These are phyloP conservation scores for Tenthredo scrophulariae DNA, from an alignment of 2,888 invertebrate genomes.

Conservation along the genomic window DNA sequence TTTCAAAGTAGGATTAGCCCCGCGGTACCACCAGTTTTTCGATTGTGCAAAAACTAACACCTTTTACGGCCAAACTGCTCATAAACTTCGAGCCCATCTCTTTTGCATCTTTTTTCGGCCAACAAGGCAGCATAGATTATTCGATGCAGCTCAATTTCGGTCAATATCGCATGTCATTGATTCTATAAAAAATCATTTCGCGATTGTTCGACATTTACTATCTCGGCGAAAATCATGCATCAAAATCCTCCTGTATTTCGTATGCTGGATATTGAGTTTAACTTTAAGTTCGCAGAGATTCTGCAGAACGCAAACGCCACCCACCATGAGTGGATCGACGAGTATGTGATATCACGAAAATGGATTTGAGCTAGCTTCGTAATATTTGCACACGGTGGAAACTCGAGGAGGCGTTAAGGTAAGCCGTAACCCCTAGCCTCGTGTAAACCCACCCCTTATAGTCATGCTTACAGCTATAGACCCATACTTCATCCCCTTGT, in stretches of 20 bases:
- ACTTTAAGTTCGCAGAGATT: background rate
- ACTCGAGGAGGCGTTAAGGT: conserved; percentile 51
- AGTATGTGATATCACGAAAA: conserved; percentile 42
- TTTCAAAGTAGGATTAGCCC: conserved; percentile 45
- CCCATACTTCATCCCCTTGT: conserved; percentile 52
- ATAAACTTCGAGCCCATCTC: conserved; percentile 22
- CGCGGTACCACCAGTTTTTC: conserved; percentile 30
- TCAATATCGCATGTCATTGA: background rate
- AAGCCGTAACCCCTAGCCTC: conserved; percentile 48
- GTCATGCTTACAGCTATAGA: conserved; percentile 41
- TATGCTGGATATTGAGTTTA: background rate
- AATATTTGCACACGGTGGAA: conserved; percentile 47
- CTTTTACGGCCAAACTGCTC: conserved; percentile 29
- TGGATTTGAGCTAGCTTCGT: conserved; percentile 44
- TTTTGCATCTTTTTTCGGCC: conserved; percentile 21
- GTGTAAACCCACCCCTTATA: conserved; percentile 50
- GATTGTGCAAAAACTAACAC: conserved; percentile 43
- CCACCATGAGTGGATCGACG: background rate
- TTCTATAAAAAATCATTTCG: background rate
- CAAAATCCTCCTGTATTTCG: background rate
- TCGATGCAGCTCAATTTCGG: background rate
- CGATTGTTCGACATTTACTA: background rate
- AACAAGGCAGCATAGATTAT: background rate
- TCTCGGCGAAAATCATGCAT: background rate
- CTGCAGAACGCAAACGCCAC: conserved; percentile 8